Conservation (phyloP, 2,797 vertebrate species). For the Corythornis leucogaster region DNA sequence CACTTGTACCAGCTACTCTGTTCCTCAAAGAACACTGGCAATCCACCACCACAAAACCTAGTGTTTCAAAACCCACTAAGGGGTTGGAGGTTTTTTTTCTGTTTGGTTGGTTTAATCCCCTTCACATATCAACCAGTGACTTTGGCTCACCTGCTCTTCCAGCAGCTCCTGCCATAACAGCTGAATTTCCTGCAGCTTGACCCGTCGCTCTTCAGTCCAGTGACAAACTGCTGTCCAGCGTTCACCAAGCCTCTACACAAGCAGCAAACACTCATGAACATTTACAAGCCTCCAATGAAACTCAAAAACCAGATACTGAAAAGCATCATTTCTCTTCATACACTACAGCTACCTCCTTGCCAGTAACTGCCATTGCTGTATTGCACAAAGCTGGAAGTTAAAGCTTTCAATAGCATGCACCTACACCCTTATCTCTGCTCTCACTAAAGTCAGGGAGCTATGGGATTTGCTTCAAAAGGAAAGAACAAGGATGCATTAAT, state of each 20-base stretch:
- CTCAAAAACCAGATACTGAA: background rate
- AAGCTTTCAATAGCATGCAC: background rate
- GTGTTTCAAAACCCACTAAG: background rate
- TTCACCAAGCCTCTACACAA: constrained; percentile 88
- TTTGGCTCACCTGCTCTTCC: constrained; percentile 90
- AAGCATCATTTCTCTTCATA: background rate
- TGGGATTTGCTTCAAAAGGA: background rate
- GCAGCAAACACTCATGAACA: background rate
- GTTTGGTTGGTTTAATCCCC: accelerated
- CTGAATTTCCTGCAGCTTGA: constrained; percentile 89
- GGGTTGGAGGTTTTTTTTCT: background rate
- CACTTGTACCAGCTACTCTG: background rate
- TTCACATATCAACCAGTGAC: background rate
- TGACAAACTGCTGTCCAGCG: constrained; percentile 97
- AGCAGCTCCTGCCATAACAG: constrained; percentile 91
- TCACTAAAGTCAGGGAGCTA: background rate
- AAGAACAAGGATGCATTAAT: background rate
- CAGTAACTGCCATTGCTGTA: background rate
- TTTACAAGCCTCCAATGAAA: background rate
- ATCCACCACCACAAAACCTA: background rate
- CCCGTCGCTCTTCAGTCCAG: constrained; percentile 95
- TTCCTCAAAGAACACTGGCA: background rate
- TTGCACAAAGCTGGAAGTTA: background rate
- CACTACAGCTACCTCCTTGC: background rate
- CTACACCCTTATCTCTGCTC: background rate